Base-by-base conservation (phyloP, 2,113 vertebrate genomes). In the Lepidothrix coronata region DNA sequence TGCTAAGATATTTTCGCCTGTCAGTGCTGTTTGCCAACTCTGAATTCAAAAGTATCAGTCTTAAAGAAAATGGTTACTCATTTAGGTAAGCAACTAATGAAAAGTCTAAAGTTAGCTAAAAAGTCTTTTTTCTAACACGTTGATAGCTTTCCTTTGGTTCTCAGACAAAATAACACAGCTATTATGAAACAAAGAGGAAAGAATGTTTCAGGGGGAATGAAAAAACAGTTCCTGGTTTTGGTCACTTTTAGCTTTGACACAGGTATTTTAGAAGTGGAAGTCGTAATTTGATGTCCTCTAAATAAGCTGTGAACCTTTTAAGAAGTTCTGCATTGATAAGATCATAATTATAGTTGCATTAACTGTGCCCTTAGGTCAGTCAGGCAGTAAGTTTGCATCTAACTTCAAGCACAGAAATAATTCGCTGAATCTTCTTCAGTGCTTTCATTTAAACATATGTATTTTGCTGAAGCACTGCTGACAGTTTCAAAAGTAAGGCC, bases 311-410 rank as follows among this genome's bases (percentile, higher is more conserved):
- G 83, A 95, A 49, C 9, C 8, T 82, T 90, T 84, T 48, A 54
- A 57, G 49, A 93, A 94, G 54, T 67, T 86, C 8, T 78, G 0
- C 6, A 21, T 85, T 81, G 70, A 72, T 92, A 95, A 87, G 41
- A 86, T 94, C 86, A 19, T 87, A 75, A 93, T 96, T 84, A 85
- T 6, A 9, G 30, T 84, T 87, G 86, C 73, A 31, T 89, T 93
- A 91, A 81, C 61, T 76, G 80, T 93, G 70, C 92, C 96, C 91
- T 92, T 67, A 92, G 85, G 90, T 96, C 67, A 91, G 22, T 63
- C 61, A 91, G 80, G 37, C 70, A 17, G 70, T 57, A 81, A 39
- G 35, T 76, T 83, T 57, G 35, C 68, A 52, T 90, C 72, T 67
- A 14, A 49, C 63, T 94, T 90, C 46, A 25, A 77, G 52, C 61